phyloP scores from a whole-genome alignment of 2,888 invertebrate species.

The Orthonychiurus folsomi region DNA sequence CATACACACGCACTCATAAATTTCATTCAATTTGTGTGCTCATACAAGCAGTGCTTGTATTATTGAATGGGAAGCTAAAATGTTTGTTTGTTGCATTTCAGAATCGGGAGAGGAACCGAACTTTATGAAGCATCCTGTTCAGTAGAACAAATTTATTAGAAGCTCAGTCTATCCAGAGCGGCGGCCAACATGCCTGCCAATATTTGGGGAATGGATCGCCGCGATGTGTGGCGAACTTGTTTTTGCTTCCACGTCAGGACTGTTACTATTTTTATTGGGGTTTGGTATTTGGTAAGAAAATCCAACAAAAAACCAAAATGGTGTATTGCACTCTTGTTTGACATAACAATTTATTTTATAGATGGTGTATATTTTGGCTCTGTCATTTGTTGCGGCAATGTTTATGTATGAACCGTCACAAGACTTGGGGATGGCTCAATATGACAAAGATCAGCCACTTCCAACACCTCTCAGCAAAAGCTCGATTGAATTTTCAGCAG shows the following conservation, averaged over 20 bases:
- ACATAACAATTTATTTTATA: slow-evolving; percentile 44
- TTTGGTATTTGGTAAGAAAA: slow-evolving; percentile 70
- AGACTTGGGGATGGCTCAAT: slow-evolving; percentile 31
- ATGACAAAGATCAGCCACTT: slow-evolving; percentile 42
- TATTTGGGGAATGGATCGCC: slow-evolving; percentile 49
- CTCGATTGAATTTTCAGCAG: slow-evolving; percentile 20
- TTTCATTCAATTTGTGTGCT: too few relatives aligned
- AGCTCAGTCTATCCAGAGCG: too few relatives aligned
- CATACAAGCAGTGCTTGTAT: too few relatives aligned
- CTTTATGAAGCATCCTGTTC: too few relatives aligned
- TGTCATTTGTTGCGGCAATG: slow-evolving; percentile 60
- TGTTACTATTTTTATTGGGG: slow-evolving; percentile 67
- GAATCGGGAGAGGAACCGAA: too few relatives aligned
- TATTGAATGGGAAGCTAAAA: too few relatives aligned
- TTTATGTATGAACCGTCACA: slow-evolving; percentile 43
- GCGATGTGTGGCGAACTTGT: slow-evolving; percentile 69
- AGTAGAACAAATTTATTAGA: too few relatives aligned
- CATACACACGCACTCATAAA: too few relatives aligned
- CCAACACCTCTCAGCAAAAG: slow-evolving; percentile 63
- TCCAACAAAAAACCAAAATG: not conserved
- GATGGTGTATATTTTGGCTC: slow-evolving; percentile 66
- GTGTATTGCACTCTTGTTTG: not conserved
- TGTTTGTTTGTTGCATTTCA: too few relatives aligned
- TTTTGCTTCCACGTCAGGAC: slow-evolving; percentile 75
- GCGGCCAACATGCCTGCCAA: slow-evolving; percentile 31